A percentile compares a stretch with the other conserved stretches of the same genome.
Conservation (phyloP, 2,888 invertebrate genomes). For the Leptarthrus brevirostris region DNA sequence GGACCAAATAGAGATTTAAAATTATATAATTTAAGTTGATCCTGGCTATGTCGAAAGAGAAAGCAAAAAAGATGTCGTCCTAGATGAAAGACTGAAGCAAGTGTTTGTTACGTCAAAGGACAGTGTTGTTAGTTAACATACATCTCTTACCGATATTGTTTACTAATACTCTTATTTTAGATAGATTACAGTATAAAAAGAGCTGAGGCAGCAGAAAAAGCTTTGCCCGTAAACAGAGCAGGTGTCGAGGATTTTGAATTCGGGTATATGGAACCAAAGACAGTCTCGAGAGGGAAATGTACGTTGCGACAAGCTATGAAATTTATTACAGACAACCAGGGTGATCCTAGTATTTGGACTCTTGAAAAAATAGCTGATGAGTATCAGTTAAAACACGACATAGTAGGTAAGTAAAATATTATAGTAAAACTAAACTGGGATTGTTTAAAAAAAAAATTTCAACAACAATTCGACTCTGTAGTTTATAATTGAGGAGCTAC, state of each 20-base stretch:
- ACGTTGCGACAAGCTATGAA: conserved; percentile 74
- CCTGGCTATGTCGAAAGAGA: conserved; percentile 74
- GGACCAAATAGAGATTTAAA: no score
- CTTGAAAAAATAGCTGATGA: conserved; percentile 74
- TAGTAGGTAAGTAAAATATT: conserved; percentile 68
- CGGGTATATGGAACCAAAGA: conserved; percentile 76
- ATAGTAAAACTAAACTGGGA: no score
- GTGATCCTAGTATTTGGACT: conserved; percentile 72
- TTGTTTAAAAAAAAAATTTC: no score
- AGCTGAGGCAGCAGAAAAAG: conserved; percentile 63
- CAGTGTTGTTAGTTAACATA: conserved; percentile 49
- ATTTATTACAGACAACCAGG: conserved; percentile 75
- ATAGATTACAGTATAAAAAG: conserved; percentile 60
- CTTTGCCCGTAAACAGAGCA: conserved; percentile 72
- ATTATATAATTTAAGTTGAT: conserved; percentile 65
- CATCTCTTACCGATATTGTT: background rate
- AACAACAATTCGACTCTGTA: no score
- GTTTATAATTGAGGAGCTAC: no score
- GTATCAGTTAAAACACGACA: conserved; percentile 74
- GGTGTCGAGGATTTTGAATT: conserved; percentile 71
- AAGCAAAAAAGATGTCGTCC: conserved; percentile 72
- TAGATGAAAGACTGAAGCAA: conserved; percentile 75
- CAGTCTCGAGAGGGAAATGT: conserved; percentile 73
- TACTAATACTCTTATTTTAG: conserved; percentile 55
- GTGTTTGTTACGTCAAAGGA: conserved; percentile 80